Evolutionary conservation across 2,113 vertebrate genomes (phyloP), one percentile per base, ranked within the genome.

Genomic region (Grantiella picta): DNA sequence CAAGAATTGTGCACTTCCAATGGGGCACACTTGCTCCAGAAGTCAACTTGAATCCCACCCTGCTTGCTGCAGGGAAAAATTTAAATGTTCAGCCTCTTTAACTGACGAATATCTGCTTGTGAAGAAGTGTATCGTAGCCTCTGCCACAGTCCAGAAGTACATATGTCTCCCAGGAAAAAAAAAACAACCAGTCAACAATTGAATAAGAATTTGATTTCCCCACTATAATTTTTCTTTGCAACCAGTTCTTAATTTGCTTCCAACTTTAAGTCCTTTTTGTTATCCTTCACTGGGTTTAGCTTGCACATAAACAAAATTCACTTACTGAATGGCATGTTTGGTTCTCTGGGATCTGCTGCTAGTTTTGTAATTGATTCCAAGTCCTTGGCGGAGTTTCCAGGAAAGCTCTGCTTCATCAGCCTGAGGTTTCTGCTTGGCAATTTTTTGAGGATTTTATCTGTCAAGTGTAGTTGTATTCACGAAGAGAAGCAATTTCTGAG

Each of bases 401-500:
- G 72, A 91, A 94, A 76, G 79, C 38, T 33, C 42, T 65, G 73
- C 82, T 78, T 95, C 2, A 2, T 77, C 71, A 94, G 82, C 85
- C 68, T 47, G 82, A 86, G 64, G 68, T 91, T 96, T 94, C 75
- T 93, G 68, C 82, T 47, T 65, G 87, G 84, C 87, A 90, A 80
- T 94, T 95, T 96, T 96, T 92, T 85, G 75, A 96, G 94, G 93
- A 95, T 97, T 96, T 95, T 95, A 94, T 96, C 94, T 93, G 79
- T 95, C 90, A 93, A 93, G 79, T 85, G 60, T 95, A 77, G 93
- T 86, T 88, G 78, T 88, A 85, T 83, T 95, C 75, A 75, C 7
- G 64, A 96, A 90, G 90, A 81, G 94, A 92, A 82, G 92, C 92
- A 95, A 96, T 96, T 97, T 97, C 90, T 88, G 85, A 96, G 90